These are phyloP conservation scores for Clivina fossor DNA, from an alignment of 2,888 invertebrate species.

Conservation along the genomic window DNA sequence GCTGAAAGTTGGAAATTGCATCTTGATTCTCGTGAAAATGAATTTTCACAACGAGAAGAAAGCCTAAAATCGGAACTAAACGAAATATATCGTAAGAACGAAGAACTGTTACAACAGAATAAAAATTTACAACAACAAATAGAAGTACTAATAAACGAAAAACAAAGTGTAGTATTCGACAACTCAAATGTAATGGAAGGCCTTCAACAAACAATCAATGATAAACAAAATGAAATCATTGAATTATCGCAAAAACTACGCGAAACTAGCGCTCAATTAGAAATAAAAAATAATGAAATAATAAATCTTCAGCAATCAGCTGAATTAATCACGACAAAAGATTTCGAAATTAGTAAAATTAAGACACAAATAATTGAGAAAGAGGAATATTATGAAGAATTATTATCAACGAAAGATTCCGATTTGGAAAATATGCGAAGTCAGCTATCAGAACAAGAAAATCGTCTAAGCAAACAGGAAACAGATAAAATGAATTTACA, in stretches of 20 bases:
- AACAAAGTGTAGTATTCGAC: conserved; percentile 39
- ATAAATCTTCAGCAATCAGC: conserved; percentile 18
- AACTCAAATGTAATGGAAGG: conserved; percentile 42
- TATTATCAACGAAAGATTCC: conserved; percentile 44
- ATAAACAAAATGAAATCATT: conserved; percentile 38
- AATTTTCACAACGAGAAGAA: conserved; percentile 59
- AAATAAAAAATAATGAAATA: conserved; percentile 21
- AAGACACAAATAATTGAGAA: conserved; percentile 34
- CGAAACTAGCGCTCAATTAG: conserved; percentile 9
- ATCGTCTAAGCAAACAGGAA: conserved; percentile 33
- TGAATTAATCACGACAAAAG: conserved; percentile 13
- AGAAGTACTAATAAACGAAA: conserved; percentile 39
- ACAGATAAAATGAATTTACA: conserved; percentile 48
- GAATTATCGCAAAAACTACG: conserved; percentile 35
- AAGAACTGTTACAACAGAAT: conserved; percentile 50
- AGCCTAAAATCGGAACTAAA: conserved; percentile 58
- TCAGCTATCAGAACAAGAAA: conserved; percentile 41
- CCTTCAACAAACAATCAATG: conserved; percentile 41
- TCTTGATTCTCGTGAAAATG: conserved; percentile 63
- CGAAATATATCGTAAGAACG: conserved; percentile 54
- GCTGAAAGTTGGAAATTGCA: conserved; percentile 72
- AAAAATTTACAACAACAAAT: conserved; percentile 51
- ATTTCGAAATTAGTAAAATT: conserved; percentile 7
- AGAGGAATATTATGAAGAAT: conserved; percentile 45
- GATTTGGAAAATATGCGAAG: conserved; percentile 44